Conservation (phyloP, 2,888 invertebrate species). For the Geotrupes spiniger region DNA sequence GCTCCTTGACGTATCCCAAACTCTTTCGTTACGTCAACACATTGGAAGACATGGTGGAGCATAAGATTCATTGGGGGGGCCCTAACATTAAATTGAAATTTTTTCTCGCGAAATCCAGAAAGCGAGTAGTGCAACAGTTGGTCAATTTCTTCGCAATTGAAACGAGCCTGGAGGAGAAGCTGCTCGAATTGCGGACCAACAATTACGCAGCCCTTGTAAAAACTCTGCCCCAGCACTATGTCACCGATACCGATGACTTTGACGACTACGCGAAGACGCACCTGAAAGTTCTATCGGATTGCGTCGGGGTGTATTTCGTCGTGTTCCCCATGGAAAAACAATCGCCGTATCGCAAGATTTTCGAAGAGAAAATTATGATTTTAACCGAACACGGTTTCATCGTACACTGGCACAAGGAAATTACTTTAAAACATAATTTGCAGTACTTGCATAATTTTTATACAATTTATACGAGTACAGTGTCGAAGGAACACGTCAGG, state of each 20-base stretch:
- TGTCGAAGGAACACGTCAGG: neutral
- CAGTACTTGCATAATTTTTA: constrained; percentile 8
- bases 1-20: too few relatives aligned
- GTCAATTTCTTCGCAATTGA: constrained; percentile 19
- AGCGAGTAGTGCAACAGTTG: too few relatives aligned
- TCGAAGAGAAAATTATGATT: constrained; percentile 21
- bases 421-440: constrained; percentile 6
- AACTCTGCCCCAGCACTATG: constrained; percentile 12
- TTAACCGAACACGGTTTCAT: constrained; percentile 28
- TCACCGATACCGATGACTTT: constrained; percentile 23
- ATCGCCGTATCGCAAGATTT: constrained; percentile 26
- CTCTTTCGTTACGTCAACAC: constrained; percentile 24
- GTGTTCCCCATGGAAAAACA: constrained; percentile 25
- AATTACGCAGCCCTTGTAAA: constrained; percentile 22
- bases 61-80: constrained; percentile 26
- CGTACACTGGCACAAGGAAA: constrained; percentile 23
- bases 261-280: constrained; percentile 22
- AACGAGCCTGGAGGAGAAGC: constrained; percentile 3
- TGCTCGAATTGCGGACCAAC: constrained; percentile 12
- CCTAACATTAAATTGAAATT: too few relatives aligned
- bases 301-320: constrained; percentile 23
- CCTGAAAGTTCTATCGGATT: constrained; percentile 23
- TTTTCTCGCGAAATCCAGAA: too few relatives aligned
- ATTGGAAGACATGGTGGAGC: constrained; percentile 28
- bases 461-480: neutral